Base-by-base conservation (phyloP, 2,888 invertebrate genomes). In the Brenthis daphne region DNA sequence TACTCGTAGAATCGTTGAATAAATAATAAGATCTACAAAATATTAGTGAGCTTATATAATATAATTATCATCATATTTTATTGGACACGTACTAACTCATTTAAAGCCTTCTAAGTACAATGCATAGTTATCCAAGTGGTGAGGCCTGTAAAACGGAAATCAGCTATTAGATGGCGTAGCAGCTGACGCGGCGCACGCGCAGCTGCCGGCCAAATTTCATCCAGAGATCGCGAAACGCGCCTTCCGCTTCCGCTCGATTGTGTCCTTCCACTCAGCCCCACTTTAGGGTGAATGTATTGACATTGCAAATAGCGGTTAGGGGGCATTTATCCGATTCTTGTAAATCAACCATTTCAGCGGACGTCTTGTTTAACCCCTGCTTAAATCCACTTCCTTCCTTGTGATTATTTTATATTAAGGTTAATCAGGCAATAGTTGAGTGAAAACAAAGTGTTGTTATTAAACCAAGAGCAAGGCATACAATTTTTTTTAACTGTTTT, bases 181-280 rank as follows among this genome's bases (percentile, higher is more conserved):
- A 83, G 80, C 80, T 81, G 74, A 68, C 72, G 68, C 77, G 77
- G 84, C 82, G 85, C 85, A 76, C 77, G 84, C 84, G 84, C 91
- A 91, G 91, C 92, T 90, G 92, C 87, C 82, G 82, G 77, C 88
- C 90, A 86, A 90, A 91, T 86, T 90, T 90, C 85, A 86, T 85
- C 83, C 86, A 84, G 87, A 90, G 90, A 88, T 92, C 92, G 92
- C 92, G 87, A 91, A 91, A 90, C 87, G 85, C 88, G 90, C 87
- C 90, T 92, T 92, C 92, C 92, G 92, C 83, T 92, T 92, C 92
- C 92, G 89, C 82, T 79, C 85, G 87, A 91, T 92, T 92, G 90
- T 92, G 90, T 91, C 80, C 80, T 69, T 71, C 70, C 67, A 72
- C 71, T 73, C 64, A 80, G 80, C 76, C 76, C 76, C 79, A 80